A percentile compares a stretch with the other conserved stretches of the same genome.
phyloP scores from a whole-genome alignment of 2,888 invertebrate species.

The Drosophila koepferae region DNA sequence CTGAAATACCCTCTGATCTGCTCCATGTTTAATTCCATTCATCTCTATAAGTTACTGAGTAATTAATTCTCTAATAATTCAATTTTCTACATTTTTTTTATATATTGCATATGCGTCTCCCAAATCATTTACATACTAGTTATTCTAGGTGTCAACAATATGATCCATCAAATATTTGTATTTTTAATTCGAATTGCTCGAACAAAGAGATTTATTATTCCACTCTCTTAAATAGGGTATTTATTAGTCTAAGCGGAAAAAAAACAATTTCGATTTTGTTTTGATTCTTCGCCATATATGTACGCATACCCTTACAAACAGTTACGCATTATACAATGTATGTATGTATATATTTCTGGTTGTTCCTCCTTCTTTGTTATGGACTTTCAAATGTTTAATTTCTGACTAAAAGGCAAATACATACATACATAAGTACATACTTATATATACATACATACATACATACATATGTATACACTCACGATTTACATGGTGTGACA shows the following conservation, averaged over 20 bases:
- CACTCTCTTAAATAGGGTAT: conserved; percentile 21
- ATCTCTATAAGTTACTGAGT: background rate
- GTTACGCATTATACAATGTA: background rate
- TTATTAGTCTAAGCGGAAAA: conserved; percentile 28
- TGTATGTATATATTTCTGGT: conserved; percentile 3
- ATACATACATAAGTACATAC: background rate
- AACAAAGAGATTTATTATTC: no score
- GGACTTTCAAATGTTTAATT: conserved; percentile 15
- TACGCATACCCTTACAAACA: conserved; percentile 2
- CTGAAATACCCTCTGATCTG: conserved; percentile 24
- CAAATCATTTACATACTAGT: background rate
- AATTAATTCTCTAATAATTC: background rate
- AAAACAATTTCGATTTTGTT: background rate
- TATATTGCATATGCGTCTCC: no score
- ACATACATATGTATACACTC: background rate
- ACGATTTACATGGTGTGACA: background rate
- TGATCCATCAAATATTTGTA: background rate
- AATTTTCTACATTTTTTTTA: background rate
- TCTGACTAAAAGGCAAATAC: no score
- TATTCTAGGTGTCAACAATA: background rate
- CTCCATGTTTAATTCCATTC: background rate
- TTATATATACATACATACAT: background rate
- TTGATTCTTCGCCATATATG: conserved; percentile 7
- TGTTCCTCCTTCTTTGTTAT: conserved; percentile 30
- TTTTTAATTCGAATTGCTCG: background rate